Conservation (phyloP, 2,797 vertebrate species). For the Phoxinus dragarum region DNA sequence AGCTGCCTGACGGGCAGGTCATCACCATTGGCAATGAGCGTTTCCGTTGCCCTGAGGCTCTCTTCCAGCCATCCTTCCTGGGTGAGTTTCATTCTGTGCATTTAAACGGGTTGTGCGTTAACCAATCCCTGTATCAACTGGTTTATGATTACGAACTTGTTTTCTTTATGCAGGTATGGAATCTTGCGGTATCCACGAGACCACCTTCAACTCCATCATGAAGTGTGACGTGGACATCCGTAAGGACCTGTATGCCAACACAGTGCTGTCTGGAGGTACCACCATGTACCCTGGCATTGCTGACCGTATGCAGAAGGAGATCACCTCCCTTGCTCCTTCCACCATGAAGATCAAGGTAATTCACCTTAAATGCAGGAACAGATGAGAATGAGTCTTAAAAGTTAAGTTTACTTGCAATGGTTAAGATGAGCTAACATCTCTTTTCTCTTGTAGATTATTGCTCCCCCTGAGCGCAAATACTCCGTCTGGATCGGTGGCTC, state of each 20-base stretch:
- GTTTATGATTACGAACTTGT: not conserved
- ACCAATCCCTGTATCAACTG: not conserved
- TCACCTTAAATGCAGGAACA: not conserved
- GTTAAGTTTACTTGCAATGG: not conserved
- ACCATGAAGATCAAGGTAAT: slow-evolving; percentile 99
- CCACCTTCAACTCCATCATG: slow-evolving; percentile 99
- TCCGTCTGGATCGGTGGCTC: slow-evolving; percentile 86
- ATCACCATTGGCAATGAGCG: slow-evolving; percentile 98
- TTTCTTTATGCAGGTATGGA: slow-evolving; percentile 87
- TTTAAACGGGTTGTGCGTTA: not conserved
- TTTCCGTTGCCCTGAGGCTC: slow-evolving; percentile 95
- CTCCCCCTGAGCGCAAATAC: slow-evolving; percentile 85
- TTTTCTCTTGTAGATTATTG: slow-evolving; percentile 76
- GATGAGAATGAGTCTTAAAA: not conserved
- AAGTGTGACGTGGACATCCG: slow-evolving; percentile 98
- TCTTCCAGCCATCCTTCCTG: slow-evolving; percentile 98
- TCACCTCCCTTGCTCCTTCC: slow-evolving; percentile 93
- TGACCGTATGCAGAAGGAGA: slow-evolving; percentile 98
- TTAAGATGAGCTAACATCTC: not conserved
- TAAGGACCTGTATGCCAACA: slow-evolving; percentile 98
- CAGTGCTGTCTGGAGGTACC: slow-evolving; percentile 95
- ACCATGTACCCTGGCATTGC: slow-evolving; percentile 98
- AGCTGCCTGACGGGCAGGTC: slow-evolving; percentile 96
- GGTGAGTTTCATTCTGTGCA: slow-evolving; percentile 75
- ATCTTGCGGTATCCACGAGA: slow-evolving; percentile 97